phyloP scores from a whole-genome alignment of 1,140 invertebrate genomes.

The Drosophila pallidifrons region DNA sequence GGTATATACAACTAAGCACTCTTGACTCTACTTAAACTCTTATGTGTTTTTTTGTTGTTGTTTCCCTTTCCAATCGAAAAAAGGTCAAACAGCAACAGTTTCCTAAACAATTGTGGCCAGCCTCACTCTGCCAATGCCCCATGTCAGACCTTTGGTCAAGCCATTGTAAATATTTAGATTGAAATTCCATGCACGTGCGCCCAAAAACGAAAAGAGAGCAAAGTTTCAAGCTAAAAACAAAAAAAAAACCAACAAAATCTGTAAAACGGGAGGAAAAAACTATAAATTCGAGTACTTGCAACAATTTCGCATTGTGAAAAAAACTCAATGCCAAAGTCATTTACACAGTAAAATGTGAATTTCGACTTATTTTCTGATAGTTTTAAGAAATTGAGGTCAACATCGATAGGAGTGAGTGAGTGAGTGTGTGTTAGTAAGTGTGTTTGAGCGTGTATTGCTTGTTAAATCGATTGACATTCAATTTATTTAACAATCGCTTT shows the following conservation, averaged over 20 bases:
- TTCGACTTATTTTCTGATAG: constrained; percentile 41
- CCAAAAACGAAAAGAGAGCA: constrained; percentile 10
- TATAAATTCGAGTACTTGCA: constrained; percentile 37
- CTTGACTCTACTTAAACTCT: not conserved
- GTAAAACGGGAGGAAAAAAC: constrained; percentile 18
- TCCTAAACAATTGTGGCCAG: constrained; percentile 35
- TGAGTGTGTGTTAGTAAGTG: constrained; percentile 4
- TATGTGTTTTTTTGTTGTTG: not conserved
- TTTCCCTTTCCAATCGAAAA: not conserved
- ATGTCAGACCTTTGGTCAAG: constrained; percentile 2
- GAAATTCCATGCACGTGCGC: constrained; percentile 47
- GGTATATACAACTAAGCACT: not conserved
- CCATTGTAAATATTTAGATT: constrained; percentile 41
- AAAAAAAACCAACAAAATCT: too few relatives aligned
- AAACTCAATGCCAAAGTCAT: constrained; percentile 56
- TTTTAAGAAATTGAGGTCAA: constrained; percentile 44
- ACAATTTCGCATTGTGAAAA: constrained; percentile 30
- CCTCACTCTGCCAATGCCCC: not conserved
- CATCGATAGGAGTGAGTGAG: not conserved
- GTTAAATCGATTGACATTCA: constrained; percentile 40
- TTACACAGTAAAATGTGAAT: constrained; percentile 54
- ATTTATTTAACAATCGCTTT: constrained; percentile 37
- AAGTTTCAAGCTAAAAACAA: too few relatives aligned
- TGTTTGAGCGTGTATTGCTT: constrained; percentile 7
- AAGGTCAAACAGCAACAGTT: constrained; percentile 55